phyloP scores from a whole-genome alignment of 2,797 vertebrate genomes.

The Pangasius macronema region DNA sequence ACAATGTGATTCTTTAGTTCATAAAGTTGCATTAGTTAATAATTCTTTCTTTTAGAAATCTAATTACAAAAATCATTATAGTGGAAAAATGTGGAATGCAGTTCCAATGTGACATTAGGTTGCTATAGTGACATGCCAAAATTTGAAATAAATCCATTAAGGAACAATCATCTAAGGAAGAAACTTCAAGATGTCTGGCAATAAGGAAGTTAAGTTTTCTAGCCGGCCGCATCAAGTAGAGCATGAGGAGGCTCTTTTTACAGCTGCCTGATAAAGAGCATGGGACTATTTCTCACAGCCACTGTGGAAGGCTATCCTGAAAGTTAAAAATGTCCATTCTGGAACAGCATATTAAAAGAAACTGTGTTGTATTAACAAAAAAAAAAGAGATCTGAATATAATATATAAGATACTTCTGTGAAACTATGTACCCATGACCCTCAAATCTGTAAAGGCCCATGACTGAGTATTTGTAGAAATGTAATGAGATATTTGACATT shows the following conservation, averaged over 20 bases:
- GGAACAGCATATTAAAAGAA: neutral
- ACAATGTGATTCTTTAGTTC: neutral
- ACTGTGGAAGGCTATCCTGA: neutral
- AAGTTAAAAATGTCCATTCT: neutral
- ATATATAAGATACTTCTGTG: no score
- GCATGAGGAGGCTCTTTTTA: neutral
- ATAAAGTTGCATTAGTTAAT: neutral
- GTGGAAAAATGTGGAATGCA: neutral
- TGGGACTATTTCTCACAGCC: neutral
- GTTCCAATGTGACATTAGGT: neutral
- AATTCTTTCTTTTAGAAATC: neutral
- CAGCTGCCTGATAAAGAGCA: neutral
- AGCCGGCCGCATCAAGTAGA: neutral
- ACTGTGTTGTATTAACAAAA: neutral
- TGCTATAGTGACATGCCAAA: neutral
- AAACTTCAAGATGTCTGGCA: neutral
- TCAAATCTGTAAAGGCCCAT: neutral
- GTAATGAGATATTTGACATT: constrained; percentile 23
- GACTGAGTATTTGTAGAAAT: neutral
- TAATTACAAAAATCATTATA: neutral
- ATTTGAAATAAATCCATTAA: neutral
- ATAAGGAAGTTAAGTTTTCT: neutral
- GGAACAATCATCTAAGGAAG: neutral
- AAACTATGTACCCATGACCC: neutral
- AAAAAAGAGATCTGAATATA: neutral